Percentiles rank a stretch among this genome's conserved stretches.
These are phyloP conservation scores for Caenorhabditis doughertyi DNA, from an alignment of 2,888 invertebrate species.

Conservation along the genomic window DNA sequence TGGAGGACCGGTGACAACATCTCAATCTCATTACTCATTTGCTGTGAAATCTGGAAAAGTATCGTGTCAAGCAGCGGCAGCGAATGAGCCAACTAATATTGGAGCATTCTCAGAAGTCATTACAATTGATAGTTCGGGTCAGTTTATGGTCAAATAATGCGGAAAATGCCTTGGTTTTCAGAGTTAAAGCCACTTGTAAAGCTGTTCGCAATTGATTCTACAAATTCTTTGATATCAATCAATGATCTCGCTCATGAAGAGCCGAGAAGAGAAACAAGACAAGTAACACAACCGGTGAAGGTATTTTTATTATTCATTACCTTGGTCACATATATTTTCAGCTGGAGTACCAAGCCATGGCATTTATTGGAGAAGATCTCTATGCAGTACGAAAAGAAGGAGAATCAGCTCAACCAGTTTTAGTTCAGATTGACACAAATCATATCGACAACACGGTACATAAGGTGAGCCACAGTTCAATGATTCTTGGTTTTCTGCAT, in stretches of 20 bases:
- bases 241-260: slow-evolving; percentile 75
- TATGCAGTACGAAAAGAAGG: slow-evolving; percentile 80
- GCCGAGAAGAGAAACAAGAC: slow-evolving; percentile 61
- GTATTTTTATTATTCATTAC: too few species aligned
- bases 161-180: too few species aligned
- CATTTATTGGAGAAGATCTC: slow-evolving; percentile 80
- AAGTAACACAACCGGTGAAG: slow-evolving; percentile 55
- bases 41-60: slow-evolving; percentile 82
- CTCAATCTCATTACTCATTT: slow-evolving; percentile 78
- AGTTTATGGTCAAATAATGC: too few species aligned
- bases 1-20: slow-evolving; percentile 71
- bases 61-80: slow-evolving; percentile 79
- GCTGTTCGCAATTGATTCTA: slow-evolving; percentile 81
- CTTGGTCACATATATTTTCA: too few species aligned
- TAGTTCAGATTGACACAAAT: slow-evolving; percentile 80
- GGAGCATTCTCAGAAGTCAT: slow-evolving; percentile 76
- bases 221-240: slow-evolving; percentile 76
- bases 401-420: slow-evolving; percentile 76
- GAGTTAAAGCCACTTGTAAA: slow-evolving; percentile 80
- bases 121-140: slow-evolving; percentile 80
- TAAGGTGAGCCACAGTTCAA: slow-evolving; percentile 68
- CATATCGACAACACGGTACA: slow-evolving; percentile 74
- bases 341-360: slow-evolving; percentile 78
- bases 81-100: slow-evolving; percentile 80
- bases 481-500: too few species aligned